These are phyloP conservation scores for Corythoichthys intestinalis DNA, from an alignment of 2,113 vertebrate species.

Conservation along the genomic window DNA sequence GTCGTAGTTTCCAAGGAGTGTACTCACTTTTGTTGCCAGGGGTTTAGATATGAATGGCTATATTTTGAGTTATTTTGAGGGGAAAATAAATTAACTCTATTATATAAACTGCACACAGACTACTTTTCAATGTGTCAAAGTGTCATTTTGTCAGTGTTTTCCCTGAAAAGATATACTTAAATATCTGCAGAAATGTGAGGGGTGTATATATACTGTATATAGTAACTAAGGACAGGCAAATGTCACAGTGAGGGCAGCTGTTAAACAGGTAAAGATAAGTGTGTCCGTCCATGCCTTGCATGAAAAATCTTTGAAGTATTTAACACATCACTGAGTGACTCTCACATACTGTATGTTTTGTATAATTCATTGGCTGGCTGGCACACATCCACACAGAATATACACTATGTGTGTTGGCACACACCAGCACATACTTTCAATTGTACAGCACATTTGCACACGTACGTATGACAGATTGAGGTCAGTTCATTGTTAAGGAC, in stretches of 20 bases:
- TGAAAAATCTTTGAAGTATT: constrained; percentile 10
- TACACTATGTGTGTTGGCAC: not conserved
- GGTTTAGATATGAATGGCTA: too few species aligned
- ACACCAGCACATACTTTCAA: not conserved
- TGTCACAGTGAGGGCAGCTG: not conserved
- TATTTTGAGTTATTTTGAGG: too few species aligned
- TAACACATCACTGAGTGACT: constrained; percentile 32
- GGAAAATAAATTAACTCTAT: too few species aligned
- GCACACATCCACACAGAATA: not conserved
- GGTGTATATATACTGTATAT: too few species aligned
- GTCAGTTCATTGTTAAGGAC: constrained; percentile 29
- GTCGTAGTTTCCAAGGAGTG: too few species aligned
- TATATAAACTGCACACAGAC: too few species aligned
- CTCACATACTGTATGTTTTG: constrained; percentile 7
- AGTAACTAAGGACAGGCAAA: too few species aligned
- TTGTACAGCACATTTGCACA: constrained; percentile 5
- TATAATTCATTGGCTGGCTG: constrained; percentile 35
- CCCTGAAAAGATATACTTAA: too few species aligned
- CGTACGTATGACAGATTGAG: constrained; percentile 40
- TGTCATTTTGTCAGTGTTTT: too few species aligned
- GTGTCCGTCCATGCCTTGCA: not conserved
- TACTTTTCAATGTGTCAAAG: too few species aligned
- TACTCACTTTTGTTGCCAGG: too few species aligned
- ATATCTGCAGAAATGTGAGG: too few species aligned
- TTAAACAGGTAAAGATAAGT: constrained; percentile 18